Evolutionary conservation across 1,140 invertebrate genomes (phyloP).

Genomic region (Adelges cooleyi): DNA sequence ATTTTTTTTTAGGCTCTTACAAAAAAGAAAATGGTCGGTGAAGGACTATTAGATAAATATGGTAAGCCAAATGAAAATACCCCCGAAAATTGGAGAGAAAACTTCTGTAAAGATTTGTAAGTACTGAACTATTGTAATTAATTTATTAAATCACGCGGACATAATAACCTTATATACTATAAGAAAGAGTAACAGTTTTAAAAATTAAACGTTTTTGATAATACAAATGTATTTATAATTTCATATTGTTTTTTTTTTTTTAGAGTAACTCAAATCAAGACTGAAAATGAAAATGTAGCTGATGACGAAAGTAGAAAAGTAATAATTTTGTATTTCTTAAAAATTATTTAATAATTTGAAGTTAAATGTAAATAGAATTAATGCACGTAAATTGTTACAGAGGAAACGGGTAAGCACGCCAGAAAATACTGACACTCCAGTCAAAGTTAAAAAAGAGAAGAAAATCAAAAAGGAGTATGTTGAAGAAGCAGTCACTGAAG

Average conservation of each 20-base stretch:
- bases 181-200: neutral
- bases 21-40: conserved; percentile 84
- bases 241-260: no score
- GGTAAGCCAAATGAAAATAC: conserved; percentile 97
- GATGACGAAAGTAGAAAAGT: conserved; percentile 4
- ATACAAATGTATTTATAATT: no score
- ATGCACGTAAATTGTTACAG: neutral
- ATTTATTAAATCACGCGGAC: neutral
- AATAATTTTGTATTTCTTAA: neutral
- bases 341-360: no score
- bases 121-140: neutral
- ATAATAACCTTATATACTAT: neutral
- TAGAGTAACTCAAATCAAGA: neutral
- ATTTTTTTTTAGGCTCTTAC: conserved; percentile 51
- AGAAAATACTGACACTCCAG: neutral
- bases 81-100: conserved; percentile 49
- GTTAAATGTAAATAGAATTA: no score
- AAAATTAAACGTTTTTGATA: no score
- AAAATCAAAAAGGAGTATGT: conserved; percentile 60
- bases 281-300: neutral
- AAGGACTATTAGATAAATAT: conserved; percentile 87
- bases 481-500: conserved; percentile 39
- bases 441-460: conserved; percentile 42
- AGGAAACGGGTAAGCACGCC: conserved; percentile 1
- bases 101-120: neutral